Percentiles rank a stretch among this genome's conserved stretches.
These are phyloP conservation scores for Drosophila sordidula DNA, from an alignment of 2,888 invertebrate genomes.

Conservation along the genomic window DNA sequence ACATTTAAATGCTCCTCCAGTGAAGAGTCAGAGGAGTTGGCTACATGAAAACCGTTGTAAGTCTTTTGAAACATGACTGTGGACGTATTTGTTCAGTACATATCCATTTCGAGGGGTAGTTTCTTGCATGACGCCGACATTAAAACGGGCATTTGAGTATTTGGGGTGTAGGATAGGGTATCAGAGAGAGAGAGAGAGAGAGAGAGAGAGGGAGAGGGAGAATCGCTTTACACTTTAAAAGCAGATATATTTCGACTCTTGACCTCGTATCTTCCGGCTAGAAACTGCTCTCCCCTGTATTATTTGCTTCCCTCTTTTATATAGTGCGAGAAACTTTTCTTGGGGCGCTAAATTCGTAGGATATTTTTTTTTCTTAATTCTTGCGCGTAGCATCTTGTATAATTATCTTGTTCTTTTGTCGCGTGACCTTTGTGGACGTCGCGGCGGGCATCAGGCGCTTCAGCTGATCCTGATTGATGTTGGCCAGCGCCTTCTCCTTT, in stretches of 20 bases:
- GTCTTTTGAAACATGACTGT: constrained; percentile 28
- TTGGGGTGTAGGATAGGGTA: not conserved
- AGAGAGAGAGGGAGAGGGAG: not conserved
- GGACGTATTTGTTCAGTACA: constrained; percentile 44
- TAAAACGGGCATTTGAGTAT: constrained; percentile 5
- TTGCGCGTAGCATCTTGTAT: constrained; percentile 87
- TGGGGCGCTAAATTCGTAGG: constrained; percentile 44
- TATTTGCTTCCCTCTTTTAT: not conserved
- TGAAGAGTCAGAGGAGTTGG: constrained; percentile 22
- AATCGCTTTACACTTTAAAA: not conserved
- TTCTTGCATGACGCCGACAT: not conserved
- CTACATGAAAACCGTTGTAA: constrained; percentile 38
- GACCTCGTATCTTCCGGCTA: not conserved
- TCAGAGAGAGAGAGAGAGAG: not conserved
- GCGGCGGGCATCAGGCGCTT: constrained; percentile 88
- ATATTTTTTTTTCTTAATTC: constrained; percentile 64
- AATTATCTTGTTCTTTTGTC: constrained; percentile 93
- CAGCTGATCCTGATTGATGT: constrained; percentile 89
- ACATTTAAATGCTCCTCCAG: constrained; percentile 39
- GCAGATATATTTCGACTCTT: not conserved
- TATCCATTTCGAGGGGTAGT: constrained; percentile 2
- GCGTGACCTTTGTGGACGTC: constrained; percentile 91
- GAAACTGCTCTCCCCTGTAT: not conserved
- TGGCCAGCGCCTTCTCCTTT: constrained; percentile 71
- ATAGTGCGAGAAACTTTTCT: no score